Base-by-base conservation (phyloP, 2,797 vertebrate genomes). In the Thaleichthys pacificus region DNA sequence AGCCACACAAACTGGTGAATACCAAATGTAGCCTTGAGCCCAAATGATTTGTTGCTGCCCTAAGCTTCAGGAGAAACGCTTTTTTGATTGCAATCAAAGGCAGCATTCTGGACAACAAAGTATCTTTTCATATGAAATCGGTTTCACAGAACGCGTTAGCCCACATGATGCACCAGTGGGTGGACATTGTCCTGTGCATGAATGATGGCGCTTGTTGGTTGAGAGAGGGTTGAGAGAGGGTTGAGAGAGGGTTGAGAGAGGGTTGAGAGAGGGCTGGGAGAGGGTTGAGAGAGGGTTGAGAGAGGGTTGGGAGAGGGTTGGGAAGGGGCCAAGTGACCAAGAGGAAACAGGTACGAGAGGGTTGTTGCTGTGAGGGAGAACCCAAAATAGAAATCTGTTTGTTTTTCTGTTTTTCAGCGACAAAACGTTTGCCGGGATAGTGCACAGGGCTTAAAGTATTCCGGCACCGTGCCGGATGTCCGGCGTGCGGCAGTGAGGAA, bases 21-120 rank as follows among this genome's bases (percentile, higher is more conserved):
- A 35, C 32, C 32, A 35, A 35, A 35, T 61, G 42, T 42, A 42
- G 47, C 28, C 62, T 71, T 72, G 62, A 49, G 35, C 64, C 35
- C 30, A n/a, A 22, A 61, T 57, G 64, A n/a, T 5, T 5, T 3
- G 57, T 22, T 65, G 21, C 32, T 67, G 54, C 72, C 42, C 8
- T 42, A 49, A 56, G 56, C 32, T 76, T 63, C 24, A 5, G 7
- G 51, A 28, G 2, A 22, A 51, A 9, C 7, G 1, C 32, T 8
- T 35, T 35, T 35, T 21, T 4, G 15, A 26, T 21, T 2, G 14
- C 32, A 61, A 61, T 61, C 60, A 61, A 61, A 61, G 24, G 21
- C 21, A 12, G 15, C 19, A n/a, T 56, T 17, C 7, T 61, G 24
- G 11, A 61, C 19, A 56, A 56, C 5, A 56, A 5, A 19, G 51